phyloP scores from a whole-genome alignment of 2,113 vertebrate species.

The Lycaon pictus region DNA sequence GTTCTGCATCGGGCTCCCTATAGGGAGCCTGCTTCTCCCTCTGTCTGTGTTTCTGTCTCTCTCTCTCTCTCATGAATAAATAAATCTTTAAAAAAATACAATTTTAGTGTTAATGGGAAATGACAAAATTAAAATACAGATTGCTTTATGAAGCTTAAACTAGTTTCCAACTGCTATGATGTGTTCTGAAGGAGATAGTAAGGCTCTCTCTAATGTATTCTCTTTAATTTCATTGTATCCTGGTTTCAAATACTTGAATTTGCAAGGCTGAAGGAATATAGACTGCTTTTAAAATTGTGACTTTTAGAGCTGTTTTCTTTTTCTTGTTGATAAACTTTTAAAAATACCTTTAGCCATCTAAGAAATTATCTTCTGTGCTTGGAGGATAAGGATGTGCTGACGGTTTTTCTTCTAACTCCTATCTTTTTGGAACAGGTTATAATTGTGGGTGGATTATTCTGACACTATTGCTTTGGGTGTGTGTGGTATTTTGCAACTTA shows the following conservation, averaged over 20 bases:
- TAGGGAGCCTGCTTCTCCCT: too few species aligned
- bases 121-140: background rate
- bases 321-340: slow-evolving; percentile 18
- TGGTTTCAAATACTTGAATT: slow-evolving; percentile 35
- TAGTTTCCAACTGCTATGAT: background rate
- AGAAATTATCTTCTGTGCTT: slow-evolving; percentile 49
- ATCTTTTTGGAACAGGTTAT: slow-evolving; percentile 51
- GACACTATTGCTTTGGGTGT: slow-evolving; percentile 49
- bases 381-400: background rate
- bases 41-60: too few species aligned
- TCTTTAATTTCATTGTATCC: slow-evolving; percentile 39
- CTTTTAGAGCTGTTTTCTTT: slow-evolving; percentile 37
- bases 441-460: background rate
- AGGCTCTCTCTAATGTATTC: slow-evolving; percentile 3
- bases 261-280: background rate
- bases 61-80: too few species aligned
- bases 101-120: slow-evolving; percentile 10
- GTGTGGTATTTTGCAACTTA: slow-evolving; percentile 1
- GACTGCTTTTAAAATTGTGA: slow-evolving; percentile 47
- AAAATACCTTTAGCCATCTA: slow-evolving; percentile 18
- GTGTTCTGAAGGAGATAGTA: background rate
- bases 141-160: slow-evolving; percentile 45
- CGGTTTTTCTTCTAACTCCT: slow-evolving; percentile 21
- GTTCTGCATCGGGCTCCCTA: too few species aligned
- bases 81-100: background rate